phyloP scores from a whole-genome alignment of 2,113 vertebrate species.

The Megaceryle torquata region DNA sequence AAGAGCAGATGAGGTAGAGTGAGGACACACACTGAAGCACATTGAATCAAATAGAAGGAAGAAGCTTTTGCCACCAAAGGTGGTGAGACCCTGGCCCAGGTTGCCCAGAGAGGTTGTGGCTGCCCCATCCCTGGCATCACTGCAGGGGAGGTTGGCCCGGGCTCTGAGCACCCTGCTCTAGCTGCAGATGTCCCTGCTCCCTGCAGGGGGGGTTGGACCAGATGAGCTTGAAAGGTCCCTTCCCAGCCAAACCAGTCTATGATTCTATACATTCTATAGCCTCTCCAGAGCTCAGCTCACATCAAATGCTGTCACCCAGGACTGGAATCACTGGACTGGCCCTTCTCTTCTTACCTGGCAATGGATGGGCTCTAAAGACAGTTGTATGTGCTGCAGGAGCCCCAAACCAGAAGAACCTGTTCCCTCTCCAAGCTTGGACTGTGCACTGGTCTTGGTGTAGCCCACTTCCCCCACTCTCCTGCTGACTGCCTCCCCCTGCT shows the following conservation, averaged over 20 bases:
- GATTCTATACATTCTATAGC: not conserved
- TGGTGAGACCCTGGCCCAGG: not conserved
- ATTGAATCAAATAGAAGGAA: no score
- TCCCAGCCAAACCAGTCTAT: not conserved
- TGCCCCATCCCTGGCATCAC: not conserved
- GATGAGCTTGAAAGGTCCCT: not conserved
- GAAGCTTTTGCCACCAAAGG: not conserved
- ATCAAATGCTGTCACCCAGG: not conserved
- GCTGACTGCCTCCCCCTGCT: not conserved
- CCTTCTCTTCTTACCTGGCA: not conserved
- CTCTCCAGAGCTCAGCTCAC: not conserved
- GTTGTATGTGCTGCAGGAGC: not conserved
- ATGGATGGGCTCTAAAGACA: not conserved
- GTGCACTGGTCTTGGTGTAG: rapidly evolving
- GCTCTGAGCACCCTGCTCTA: not conserved
- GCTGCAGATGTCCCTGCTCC: not conserved
- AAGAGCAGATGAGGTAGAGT: not conserved
- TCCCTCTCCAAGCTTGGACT: not conserved
- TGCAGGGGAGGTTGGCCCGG: not conserved
- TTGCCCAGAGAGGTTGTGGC: not conserved
- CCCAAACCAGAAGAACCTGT: not conserved
- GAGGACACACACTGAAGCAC: not conserved
- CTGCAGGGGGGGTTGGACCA: not conserved
- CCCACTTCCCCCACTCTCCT: not conserved
- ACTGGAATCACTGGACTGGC: not conserved